Evolutionary conservation across 2,113 vertebrate genomes (phyloP), one percentile per base, ranked within the genome.

Genomic region (Andinoacara biseriatus): DNA sequence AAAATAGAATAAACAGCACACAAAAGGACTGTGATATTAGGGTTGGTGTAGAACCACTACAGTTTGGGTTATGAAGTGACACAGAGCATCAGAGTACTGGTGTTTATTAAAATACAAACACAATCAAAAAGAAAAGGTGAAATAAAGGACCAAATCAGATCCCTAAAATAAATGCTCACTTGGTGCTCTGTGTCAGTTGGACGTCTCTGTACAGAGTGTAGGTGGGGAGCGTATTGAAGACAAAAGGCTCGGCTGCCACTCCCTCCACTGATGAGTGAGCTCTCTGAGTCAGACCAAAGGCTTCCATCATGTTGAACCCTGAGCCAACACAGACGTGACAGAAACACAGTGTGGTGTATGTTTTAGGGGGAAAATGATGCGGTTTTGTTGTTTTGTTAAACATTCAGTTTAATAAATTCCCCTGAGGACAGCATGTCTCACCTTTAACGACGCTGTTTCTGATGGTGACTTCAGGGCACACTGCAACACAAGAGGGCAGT

Each of bases 281-380:
- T 75, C 88, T 95, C 82, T 91, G 95, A 3, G 96, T 96, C 60
- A 99, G 93, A 81, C 98, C 97, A 35, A 99, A 99, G 2, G 94
- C 95, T 17, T 95, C 96, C 98, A 99, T 98, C 96, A 99, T 97
- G 91, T 98, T 94, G 57, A 97, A 98, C 10, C 98, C 98, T 99
- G 84, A 40, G n/a, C 29, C 35, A 24, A n/a, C 61, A 58, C 63
- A 87, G 77, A 87, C 14, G 65, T 35, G 31, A 24, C 22, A 59
- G 31, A 14, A 11, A 82, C 14, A 14, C 24, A 20, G 22, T 7
- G 9, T 54, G 35, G 8, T 26, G 7, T 4, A 5, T 60, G 2
- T 54, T 18, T 80, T 2, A 26, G 10, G 3, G 11, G 9, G 6
- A 13, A 29, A 5, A 11, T 29, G 5, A 7, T 10, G 3, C 31